phyloP scores from a whole-genome alignment of 2,113 vertebrate species.

The Panurus biarmicus region DNA sequence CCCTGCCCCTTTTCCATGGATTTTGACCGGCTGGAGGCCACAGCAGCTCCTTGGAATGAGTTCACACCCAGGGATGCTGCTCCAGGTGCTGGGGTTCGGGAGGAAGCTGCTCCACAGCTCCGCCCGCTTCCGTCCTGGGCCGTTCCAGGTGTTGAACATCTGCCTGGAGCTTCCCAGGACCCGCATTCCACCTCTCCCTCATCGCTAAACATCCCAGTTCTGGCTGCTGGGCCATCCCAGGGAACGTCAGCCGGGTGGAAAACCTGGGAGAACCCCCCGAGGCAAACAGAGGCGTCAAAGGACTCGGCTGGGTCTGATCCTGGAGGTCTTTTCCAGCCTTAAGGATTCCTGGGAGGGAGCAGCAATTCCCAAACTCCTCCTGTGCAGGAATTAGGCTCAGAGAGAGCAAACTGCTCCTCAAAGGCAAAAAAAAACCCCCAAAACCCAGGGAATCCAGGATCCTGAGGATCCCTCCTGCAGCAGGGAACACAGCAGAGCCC shows the following conservation, averaged over 20 bases:
- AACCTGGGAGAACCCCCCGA: neutral
- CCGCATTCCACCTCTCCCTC: neutral
- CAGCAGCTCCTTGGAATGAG: fast-evolving
- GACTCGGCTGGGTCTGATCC: fast-evolving
- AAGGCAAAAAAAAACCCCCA: too few relatives aligned
- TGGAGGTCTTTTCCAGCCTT: neutral
- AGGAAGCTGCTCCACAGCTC: neutral
- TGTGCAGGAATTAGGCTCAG: neutral
- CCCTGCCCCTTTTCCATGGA: neutral
- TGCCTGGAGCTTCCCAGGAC: neutral
- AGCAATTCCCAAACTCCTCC: neutral
- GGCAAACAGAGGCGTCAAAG: neutral
- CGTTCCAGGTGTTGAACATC: neutral
- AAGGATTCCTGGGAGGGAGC: neutral
- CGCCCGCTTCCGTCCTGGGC: fast-evolving
- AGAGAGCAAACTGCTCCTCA: neutral
- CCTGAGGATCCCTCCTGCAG: neutral
- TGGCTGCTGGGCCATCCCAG: neutral
- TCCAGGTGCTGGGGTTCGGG: neutral
- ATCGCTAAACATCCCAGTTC: fast-evolving
- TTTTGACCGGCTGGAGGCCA: fast-evolving
- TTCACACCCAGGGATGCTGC: neutral
- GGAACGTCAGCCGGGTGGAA: neutral
- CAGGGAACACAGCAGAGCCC: neutral
- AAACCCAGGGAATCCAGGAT: neutral